Evolutionary conservation across 2,113 vertebrate genomes (phyloP), one percentile per base, ranked within the genome.

Genomic region (Macquaria ambigua): DNA sequence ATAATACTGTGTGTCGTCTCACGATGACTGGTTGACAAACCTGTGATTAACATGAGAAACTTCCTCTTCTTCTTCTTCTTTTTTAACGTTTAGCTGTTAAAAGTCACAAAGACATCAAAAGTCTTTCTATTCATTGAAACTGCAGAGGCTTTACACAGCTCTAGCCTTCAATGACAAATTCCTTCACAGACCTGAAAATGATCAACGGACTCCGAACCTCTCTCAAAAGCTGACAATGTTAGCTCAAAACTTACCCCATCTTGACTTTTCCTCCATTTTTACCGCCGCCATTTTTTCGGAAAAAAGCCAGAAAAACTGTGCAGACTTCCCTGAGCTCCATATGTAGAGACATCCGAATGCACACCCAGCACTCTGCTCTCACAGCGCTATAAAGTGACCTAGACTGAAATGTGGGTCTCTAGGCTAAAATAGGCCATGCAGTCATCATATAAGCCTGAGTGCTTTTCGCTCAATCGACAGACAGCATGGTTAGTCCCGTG

Each of bases 361-460:
- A 43, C 58, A 9, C 4, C 28, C 61, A 34, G 59, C 68, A 3
- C 82, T 72, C 58, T 21, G 71, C 66, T 74, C 69, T 81, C 55
- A 6, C 34, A 4, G 62, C 8, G 39, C 66, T 16, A 18, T 70
- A 43, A 18, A 72, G 61, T 78, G 85, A 90, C 90, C 92, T 64
- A 85, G 85, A 83, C 62, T 52, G 66, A 76, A 80, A 90, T 86
- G 88, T 93, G 87, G 87, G 84, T 93, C 90, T 93, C 50, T 39
- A 8, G 72, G 85, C 74, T 74, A 82, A 95, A 94, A 59, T 90
- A 92, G 93, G 92, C 91, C 92, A 94, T 48, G 59, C 66, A 55
- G 80, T 82, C 88, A 90, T 92, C 83, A 93, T 79, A 85, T 88
- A 88, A 88, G 92, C 89, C 87, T 77, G 88, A 93, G 86, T 91